A percentile compares a stretch with the other conserved stretches of the same genome.
These are phyloP conservation scores for Laterallus jamaicensis DNA, from an alignment of 2,113 vertebrate genomes.

Conservation along the genomic window DNA sequence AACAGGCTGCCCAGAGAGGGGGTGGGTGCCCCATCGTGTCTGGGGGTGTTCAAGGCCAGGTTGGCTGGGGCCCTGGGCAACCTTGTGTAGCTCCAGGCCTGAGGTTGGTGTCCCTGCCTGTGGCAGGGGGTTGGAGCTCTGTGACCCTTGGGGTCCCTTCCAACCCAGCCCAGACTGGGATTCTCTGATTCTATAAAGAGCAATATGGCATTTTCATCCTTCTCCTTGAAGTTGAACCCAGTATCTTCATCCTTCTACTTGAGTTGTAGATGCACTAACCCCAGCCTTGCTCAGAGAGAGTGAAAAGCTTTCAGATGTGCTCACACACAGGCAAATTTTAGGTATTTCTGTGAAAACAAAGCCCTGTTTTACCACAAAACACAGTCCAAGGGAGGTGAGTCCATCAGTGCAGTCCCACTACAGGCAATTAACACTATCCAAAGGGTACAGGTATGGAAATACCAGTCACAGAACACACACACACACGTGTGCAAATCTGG, in stretches of 20 bases:
- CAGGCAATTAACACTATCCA: fast-evolving
- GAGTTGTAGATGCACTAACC: not conserved
- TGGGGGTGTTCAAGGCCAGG: too few species aligned
- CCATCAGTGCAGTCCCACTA: fast-evolving
- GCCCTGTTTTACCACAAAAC: not conserved
- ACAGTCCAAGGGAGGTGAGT: fast-evolving
- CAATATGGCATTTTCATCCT: fast-evolving
- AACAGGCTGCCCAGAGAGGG: too few species aligned
- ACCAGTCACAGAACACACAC: fast-evolving
- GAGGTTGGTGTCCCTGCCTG: too few species aligned
- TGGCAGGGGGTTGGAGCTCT: too few species aligned
- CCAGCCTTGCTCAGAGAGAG: not conserved
- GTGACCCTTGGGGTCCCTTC: too few species aligned
- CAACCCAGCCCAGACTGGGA: too few species aligned
- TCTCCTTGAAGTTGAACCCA: not conserved
- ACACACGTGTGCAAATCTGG: not conserved
- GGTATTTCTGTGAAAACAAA: not conserved
- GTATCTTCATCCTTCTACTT: too few species aligned
- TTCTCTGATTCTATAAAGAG: not conserved
- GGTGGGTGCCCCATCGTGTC: too few species aligned
- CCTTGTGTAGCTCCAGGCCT: too few species aligned
- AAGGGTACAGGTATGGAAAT: not conserved
- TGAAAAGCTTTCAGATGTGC: not conserved
- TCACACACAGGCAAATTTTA: not conserved
- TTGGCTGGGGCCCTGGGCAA: too few species aligned